A percentile compares a stretch with the other conserved stretches of the same genome.
Conservation (phyloP, 2,888 invertebrate genomes). For the Ptychoptera albimana region DNA sequence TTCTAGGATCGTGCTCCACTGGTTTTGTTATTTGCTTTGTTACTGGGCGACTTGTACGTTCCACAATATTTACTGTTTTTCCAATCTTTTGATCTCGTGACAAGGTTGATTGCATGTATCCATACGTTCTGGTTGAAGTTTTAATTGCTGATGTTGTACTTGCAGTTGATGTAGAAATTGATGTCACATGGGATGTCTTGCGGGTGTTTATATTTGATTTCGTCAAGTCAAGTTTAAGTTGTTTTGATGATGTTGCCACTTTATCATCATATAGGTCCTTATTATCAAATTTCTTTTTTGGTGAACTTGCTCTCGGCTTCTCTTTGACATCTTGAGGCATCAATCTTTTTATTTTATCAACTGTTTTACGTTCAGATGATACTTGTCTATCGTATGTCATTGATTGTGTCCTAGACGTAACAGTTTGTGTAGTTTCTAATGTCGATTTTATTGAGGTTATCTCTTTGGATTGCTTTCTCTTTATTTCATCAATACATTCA, state of each 20-base stretch:
- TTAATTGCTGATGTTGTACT: slow-evolving; percentile 11
- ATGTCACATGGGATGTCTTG: slow-evolving; percentile 6
- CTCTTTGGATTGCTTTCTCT: slow-evolving; percentile 6
- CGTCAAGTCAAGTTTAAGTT: not conserved
- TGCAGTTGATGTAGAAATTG: slow-evolving; percentile 1
- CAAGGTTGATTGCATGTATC: slow-evolving; percentile 44
- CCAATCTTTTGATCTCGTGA: slow-evolving; percentile 38
- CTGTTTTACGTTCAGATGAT: too few species aligned
- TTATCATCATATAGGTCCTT: not conserved
- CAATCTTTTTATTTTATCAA: too few species aligned
- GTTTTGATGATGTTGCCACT: not conserved
- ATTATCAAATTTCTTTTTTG: slow-evolving; percentile 8
- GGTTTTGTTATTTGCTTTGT: not conserved
- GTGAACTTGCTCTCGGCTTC: not conserved
- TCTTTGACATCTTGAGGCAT: too few species aligned
- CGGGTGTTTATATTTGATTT: slow-evolving; percentile 6
- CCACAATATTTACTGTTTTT: slow-evolving; percentile 10
- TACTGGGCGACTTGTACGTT: not conserved
- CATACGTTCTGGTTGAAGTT: slow-evolving; percentile 23
- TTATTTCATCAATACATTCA: slow-evolving; percentile 2
- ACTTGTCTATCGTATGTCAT: too few species aligned
- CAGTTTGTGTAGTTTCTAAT: not conserved
- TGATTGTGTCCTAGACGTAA: not conserved
- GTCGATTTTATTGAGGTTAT: not conserved
- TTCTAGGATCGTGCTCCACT: not conserved